Conservation (phyloP, 2,888 invertebrate species). For the Agrochola litura region DNA sequence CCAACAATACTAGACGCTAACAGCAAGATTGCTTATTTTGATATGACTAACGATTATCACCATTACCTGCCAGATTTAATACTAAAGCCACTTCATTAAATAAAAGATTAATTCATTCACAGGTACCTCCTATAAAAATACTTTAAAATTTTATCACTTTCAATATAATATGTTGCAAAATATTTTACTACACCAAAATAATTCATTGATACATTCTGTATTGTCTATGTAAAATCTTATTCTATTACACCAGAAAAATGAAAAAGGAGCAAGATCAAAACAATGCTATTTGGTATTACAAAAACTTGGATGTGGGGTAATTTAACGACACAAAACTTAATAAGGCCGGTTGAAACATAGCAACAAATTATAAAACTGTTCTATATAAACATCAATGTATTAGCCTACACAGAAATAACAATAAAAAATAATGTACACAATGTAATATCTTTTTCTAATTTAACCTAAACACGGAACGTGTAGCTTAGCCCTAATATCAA, state of each 20-base stretch:
- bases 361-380: conserved; percentile 61
- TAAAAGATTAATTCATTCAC: conserved; percentile 51
- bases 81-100: conserved; percentile 58
- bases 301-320: conserved; percentile 33
- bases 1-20: conserved; percentile 55
- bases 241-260: conserved; percentile 14
- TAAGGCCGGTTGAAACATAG: conserved; percentile 47
- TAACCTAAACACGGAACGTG: conserved; percentile 70
- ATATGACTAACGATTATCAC: conserved; percentile 68
- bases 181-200: conserved; percentile 45
- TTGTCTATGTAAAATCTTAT: conserved; percentile 44
- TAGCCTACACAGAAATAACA: conserved; percentile 65
- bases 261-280: conserved; percentile 19
- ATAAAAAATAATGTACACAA: conserved; percentile 65
- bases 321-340: conserved; percentile 53
- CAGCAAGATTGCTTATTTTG: conserved; percentile 66
- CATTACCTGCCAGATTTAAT: conserved; percentile 58
- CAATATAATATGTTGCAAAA: conserved; percentile 46
- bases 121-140: conserved; percentile 65
- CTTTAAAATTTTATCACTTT: conserved; percentile 63
- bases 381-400: conserved; percentile 58
- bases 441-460: conserved; percentile 66
- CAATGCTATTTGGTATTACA: conserved; percentile 35
- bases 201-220: conserved; percentile 47
- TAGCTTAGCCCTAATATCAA: conserved; percentile 79